Base-by-base conservation (phyloP, 2,113 vertebrate genomes). In the Lepidothrix coronata region DNA sequence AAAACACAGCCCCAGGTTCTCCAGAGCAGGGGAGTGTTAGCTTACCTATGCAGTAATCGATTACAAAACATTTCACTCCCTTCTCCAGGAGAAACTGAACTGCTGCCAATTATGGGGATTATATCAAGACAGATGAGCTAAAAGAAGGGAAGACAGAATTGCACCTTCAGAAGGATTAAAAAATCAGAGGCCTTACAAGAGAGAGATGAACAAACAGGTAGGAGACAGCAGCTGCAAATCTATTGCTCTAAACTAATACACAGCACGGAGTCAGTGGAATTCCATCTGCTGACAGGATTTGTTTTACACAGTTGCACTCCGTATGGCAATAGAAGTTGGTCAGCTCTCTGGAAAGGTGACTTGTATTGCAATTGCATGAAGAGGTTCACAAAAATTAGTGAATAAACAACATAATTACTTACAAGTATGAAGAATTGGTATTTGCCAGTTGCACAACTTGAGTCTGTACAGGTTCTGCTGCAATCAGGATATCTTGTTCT, bases 401-500 rank as follows among this genome's bases (percentile, higher is more conserved):
- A 79, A 71, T 77, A 52, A 76, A 65, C 28, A 44, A 79, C 74
- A 11, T 19, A 57, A 62, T 93, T 85, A 98, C 99, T 97, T 98
- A 99, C 99, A 88, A 96, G 96, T 99, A 99, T 0, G 96, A 96
- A 81, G 98, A 97, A 88, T 98, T 98, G 73, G 97, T 98, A 89
- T 99, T 99, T 91, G 98, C 97, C 96, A 99, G 95, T 28, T 98
- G 97, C 68, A 99, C 98, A 58, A 85, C 96, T 49, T 98, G 93
- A 51, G 97, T 98, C 76, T 96, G 96, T 52, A 98, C 98, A 78
- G 98, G 97, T 66, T 98, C 98, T 87, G 99, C 99, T 27, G 99
- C 99, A 91, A 99, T 98, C 39, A 99, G 96, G 86, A 99, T 99
- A 86, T 98, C 99, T 96, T 99, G 99, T 85, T 99, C 99, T 89